Evolutionary conservation across 2,113 vertebrate genomes (phyloP).

Genomic region (Puma concolor): DNA sequence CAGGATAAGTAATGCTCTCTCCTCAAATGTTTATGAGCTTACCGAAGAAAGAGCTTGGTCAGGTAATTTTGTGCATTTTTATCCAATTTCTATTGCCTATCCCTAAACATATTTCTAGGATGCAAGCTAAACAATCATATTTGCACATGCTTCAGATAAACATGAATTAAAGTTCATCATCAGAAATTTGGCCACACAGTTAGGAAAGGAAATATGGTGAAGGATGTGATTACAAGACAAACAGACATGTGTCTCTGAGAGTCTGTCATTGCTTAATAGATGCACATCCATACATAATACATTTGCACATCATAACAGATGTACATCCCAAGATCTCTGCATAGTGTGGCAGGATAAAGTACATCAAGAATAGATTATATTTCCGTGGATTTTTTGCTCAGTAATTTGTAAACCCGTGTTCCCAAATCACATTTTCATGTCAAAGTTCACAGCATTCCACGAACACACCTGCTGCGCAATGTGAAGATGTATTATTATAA

Average conservation of each 20-base stretch:
- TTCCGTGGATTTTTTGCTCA: background rate
- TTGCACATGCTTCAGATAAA: background rate
- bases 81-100: background rate
- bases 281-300: background rate
- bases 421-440: background rate
- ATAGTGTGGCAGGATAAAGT: background rate
- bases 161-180: background rate
- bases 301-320: background rate
- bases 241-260: background rate
- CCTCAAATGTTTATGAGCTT: background rate
- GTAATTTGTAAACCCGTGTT: background rate
- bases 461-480: background rate
- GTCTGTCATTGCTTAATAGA: background rate
- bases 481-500: background rate
- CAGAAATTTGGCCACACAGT: background rate
- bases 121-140: background rate
- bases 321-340: background rate
- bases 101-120: background rate
- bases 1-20: background rate
- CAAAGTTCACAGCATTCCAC: background rate
- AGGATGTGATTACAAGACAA: background rate
- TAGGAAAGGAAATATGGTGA: background rate
- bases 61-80: background rate
- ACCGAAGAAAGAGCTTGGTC: background rate
- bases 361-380: background rate